Evolutionary conservation across 2,888 invertebrate genomes (phyloP).

Genomic region (Onthophagus sagittarius): DNA sequence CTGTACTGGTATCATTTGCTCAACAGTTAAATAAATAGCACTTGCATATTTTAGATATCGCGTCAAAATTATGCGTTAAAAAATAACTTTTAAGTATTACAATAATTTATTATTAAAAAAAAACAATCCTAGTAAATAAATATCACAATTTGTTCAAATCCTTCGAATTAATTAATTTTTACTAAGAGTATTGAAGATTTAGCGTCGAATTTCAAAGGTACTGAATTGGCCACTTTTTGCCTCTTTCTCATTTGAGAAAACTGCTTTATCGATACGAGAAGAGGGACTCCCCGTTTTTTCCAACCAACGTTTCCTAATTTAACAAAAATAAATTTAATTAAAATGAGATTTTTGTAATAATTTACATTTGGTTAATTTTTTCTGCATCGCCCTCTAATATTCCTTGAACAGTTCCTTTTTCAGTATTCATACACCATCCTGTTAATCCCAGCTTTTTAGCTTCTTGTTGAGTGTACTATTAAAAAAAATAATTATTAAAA

Average conservation of each 20-base stretch:
- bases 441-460: conserved; percentile 60
- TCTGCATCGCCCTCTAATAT: conserved; percentile 59
- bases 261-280: conserved; percentile 68
- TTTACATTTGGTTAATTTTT: conserved; percentile 62
- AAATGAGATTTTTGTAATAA: conserved; percentile 17
- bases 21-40: background rate
- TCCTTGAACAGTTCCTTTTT: conserved; percentile 64
- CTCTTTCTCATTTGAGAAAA: conserved; percentile 62
- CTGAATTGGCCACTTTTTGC: conserved; percentile 43
- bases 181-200: conserved; percentile 14
- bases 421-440: conserved; percentile 74
- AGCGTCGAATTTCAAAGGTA: conserved; percentile 33
- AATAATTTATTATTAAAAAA: background rate
- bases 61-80: background rate
- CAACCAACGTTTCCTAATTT: conserved; percentile 57
- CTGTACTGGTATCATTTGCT: background rate
- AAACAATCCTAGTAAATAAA: background rate
- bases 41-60: background rate
- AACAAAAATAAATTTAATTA: conserved; percentile 1
- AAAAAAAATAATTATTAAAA: background rate
- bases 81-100: background rate
- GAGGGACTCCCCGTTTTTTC: conserved; percentile 69
- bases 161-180: background rate
- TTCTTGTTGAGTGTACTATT: conserved; percentile 63
- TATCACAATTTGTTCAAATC: background rate